phyloP scores from a whole-genome alignment of 2,797 vertebrate genomes.

The Myotis planiceps region DNA sequence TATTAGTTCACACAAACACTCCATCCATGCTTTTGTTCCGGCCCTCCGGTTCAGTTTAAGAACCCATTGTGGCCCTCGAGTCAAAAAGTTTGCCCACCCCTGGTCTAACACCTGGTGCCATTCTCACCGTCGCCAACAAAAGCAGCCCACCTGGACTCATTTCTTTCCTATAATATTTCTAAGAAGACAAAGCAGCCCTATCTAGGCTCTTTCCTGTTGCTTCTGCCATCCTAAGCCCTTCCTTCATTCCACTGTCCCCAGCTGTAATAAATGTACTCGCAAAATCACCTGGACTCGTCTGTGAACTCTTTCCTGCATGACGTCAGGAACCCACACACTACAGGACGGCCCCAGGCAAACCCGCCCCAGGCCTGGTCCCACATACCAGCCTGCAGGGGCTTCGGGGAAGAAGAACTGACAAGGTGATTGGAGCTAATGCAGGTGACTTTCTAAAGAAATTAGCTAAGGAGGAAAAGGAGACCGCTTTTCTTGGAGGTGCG shows the following conservation, averaged over 20 bases:
- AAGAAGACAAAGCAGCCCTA: not conserved
- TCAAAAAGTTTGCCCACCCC: too few species aligned
- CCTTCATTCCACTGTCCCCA: not conserved
- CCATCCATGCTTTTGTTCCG: too few species aligned
- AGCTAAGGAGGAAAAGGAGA: not conserved
- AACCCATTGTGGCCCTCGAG: too few species aligned
- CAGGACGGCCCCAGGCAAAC: not conserved
- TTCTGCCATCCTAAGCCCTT: not conserved
- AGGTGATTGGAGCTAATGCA: not conserved
- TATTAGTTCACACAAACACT: too few species aligned
- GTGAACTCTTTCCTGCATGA: not conserved
- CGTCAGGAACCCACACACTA: not conserved
- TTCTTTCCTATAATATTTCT: not conserved
- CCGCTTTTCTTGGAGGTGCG: not conserved
- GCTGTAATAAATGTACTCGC: not conserved
- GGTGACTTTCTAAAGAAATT: not conserved
- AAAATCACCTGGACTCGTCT: not conserved
- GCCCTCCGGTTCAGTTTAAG: too few species aligned
- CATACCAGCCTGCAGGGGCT: not conserved
- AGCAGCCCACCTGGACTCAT: not conserved
- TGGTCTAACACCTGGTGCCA: not conserved
- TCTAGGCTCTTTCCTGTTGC: not conserved
- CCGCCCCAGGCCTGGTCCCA: not conserved
- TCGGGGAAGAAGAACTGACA: not conserved
- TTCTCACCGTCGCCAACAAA: not conserved